Base-by-base conservation (phyloP, 2,888 invertebrate genomes). In the Atrina japonica region DNA sequence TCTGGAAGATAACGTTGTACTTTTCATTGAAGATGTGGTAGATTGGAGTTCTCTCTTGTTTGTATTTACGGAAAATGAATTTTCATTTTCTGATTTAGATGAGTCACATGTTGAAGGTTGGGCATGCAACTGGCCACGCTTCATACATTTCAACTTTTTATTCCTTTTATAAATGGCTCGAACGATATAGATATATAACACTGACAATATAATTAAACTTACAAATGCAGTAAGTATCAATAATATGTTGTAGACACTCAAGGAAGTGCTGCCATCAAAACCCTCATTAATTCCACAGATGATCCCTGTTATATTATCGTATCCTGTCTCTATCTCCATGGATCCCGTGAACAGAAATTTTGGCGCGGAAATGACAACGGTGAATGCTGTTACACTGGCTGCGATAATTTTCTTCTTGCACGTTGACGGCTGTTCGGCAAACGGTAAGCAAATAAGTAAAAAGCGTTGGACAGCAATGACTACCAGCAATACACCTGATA, bases 381-480 rank as follows among this genome's bases (percentile, higher is more conserved):
- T 49, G 11, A 49, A 30, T 30, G 47, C 6, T 5, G 49, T 29
- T 6, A 61, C 27, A 1, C 18, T 21, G 14, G 30, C 16, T 0
- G 49, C 21, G 14, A 18, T 30, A 6, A 49, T 30, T 27, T 30
- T 25, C 1, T 18, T 61, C 35, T 3, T 61, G 16, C n/a, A 16
- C 3, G 47, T 30, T 11, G 61, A 43, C 0, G 43, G 49, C 11
- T 41, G 35, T 14, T 18, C 21, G 18, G 52, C 11, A n/a, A 61
- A 30, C 23, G 61, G 61, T 35, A n/a, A n/a, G 21, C 61, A 61
- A 30, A 61, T 35, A 6, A 61, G 30, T 21, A 47, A 18, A 35
- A 43, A 61, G 30, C 61, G 23, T 27, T 61, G 61, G 5, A 49
- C 45, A 5, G 61, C 61, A 35, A 61, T 61, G n/a, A 61, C 43